Conservation (phyloP, 1,140 invertebrate genomes). For the Pemphigus obesinymphae region DNA sequence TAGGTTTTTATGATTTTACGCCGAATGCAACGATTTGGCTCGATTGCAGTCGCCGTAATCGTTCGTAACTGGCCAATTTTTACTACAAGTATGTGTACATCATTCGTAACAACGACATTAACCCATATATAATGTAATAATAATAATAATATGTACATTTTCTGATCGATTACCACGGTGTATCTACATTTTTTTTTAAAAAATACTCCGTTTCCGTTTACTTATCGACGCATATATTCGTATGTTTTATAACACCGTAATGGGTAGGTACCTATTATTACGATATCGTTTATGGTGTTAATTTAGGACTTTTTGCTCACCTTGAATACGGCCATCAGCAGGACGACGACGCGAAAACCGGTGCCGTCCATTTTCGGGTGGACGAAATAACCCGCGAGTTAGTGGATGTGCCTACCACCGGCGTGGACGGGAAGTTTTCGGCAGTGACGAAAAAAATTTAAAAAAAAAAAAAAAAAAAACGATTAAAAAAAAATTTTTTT, state of each 20-base stretch:
- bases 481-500: no score
- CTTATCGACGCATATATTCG: no score
- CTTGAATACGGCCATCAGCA: not conserved
- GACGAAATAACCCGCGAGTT: no score
- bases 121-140: not conserved
- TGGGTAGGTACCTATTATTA: no score
- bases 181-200: no score
- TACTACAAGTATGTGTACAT: not conserved
- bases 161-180: not conserved
- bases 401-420: no score
- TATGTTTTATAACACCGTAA: no score
- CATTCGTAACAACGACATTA: not conserved
- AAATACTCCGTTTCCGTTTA: no score
- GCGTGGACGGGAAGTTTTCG: no score
- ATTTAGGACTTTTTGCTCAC: slow-evolving; percentile 18
- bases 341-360: slow-evolving; percentile 10
- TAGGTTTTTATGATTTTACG: not conserved
- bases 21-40: not conserved
- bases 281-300: no score
- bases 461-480: not conserved
- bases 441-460: not conserved
- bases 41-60: not conserved
- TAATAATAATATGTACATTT: not conserved
- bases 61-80: not conserved
- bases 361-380: slow-evolving; percentile 24